Evolutionary conservation across 2,797 vertebrate genomes (phyloP), one percentile per base, ranked within the genome.

Genomic region (Catostomus latipinnis): DNA sequence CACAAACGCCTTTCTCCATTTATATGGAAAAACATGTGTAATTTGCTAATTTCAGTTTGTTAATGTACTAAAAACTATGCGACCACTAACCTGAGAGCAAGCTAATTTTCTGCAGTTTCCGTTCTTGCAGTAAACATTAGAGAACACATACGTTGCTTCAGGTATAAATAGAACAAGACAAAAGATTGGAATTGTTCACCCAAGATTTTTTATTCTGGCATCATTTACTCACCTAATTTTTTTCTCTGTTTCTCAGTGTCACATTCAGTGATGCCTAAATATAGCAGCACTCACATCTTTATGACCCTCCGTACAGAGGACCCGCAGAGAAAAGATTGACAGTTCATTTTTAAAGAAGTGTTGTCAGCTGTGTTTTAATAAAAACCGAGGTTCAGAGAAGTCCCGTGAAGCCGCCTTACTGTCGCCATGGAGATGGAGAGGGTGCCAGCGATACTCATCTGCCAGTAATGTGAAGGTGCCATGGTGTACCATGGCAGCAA

Each of bases 251-350:
- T 34, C 34, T 74, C 49, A 56, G 45, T 74, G 49, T 73, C 63
- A 52, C 60, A 14, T 54, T 68, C 43, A 46, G 48, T 60, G 53
- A 68, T 8, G 6, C 76, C 82, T 86, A 85, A 86, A 87, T 85
- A 81, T 88, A 86, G 83, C 34, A 61, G 13, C 57, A 49, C 49
- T 58, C 10, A 46, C 63, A 69, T 75, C 67, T 70, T 84, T 84
- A 81, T 53, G 75, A 78, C 67, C 49, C 6, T 45, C 22, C 52
- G 48, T 45, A 18, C 70, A 65, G 56, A 53, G 13, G 71, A 16
- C 58, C 76, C 46, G 18, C 22, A 16, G 45, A 61, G 67, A 75
- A 75, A 50, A 82, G 78, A 82, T 65, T 76, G 82, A 83, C 71
- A 68, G 77, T 70, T 79, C 73, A 81, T 81, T 86, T 66, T 70